These are phyloP conservation scores for Oasisia sp. DNA, from an alignment of 2,888 invertebrate genomes.

Conservation along the genomic window DNA sequence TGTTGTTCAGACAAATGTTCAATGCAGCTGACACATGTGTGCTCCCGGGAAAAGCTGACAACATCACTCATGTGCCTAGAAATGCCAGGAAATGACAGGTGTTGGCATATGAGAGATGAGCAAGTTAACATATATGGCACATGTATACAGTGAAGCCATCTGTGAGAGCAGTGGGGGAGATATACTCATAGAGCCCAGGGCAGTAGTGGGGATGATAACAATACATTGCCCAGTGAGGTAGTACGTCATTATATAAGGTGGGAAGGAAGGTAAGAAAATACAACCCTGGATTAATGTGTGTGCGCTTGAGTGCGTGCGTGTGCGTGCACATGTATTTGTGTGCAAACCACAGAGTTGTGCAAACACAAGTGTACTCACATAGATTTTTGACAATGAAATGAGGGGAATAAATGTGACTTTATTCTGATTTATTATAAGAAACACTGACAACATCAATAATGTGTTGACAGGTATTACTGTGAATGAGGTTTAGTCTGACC, in stretches of 20 bases:
- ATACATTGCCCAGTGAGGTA: too few relatives aligned
- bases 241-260: too few relatives aligned
- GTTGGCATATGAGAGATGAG: conserved; percentile 17
- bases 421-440: too few relatives aligned
- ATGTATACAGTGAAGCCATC: not conserved
- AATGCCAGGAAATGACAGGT: not conserved
- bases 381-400: too few relatives aligned
- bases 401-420: too few relatives aligned
- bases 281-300: too few relatives aligned
- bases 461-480: too few relatives aligned
- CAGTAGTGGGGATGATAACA: not conserved
- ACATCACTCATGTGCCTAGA: not conserved
- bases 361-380: too few relatives aligned
- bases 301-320: too few relatives aligned
- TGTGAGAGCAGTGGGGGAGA: not conserved
- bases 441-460: too few relatives aligned
- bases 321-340: not conserved
- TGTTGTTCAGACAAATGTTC: not conserved
- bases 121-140: not conserved
- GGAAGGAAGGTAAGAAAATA: too few relatives aligned
- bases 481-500: not conserved
- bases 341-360: not conserved
- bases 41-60: not conserved
- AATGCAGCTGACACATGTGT: not conserved
- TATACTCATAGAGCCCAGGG: not conserved